These are phyloP conservation scores for Psittacula cyanocephala DNA, from an alignment of 2,113 vertebrate genomes.

Conservation along the genomic window DNA sequence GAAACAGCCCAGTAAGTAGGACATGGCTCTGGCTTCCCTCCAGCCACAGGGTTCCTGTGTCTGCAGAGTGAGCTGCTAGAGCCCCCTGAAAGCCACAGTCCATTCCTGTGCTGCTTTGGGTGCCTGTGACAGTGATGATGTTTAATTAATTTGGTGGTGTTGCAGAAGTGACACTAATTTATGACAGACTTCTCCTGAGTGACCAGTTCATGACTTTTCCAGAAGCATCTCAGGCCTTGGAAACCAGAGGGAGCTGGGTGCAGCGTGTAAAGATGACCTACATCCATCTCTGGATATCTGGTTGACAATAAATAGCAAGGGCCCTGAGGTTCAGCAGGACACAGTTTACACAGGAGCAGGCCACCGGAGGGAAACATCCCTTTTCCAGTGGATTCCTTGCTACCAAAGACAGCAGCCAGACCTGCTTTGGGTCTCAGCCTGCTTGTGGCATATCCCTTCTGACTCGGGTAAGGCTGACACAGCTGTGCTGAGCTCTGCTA, in stretches of 20 bases:
- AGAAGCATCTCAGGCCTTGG: neutral
- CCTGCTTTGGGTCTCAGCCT: neutral
- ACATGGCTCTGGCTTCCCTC: neutral
- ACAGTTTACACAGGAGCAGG: neutral
- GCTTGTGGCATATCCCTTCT: too few relatives aligned
- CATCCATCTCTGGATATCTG: neutral
- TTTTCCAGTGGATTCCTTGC: neutral
- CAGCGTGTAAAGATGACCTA: neutral
- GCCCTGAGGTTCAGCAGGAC: neutral
- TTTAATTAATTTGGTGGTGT: neutral
- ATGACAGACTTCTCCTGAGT: neutral
- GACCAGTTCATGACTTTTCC: neutral
- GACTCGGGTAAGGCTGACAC: accelerated
- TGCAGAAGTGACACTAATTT: neutral
- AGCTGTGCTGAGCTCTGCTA: neutral
- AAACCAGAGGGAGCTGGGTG: neutral
- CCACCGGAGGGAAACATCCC: neutral
- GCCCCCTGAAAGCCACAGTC: neutral
- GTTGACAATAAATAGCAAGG: neutral
- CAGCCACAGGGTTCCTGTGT: neutral
- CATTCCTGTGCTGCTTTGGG: neutral
- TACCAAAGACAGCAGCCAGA: neutral
- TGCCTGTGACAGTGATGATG: accelerated
- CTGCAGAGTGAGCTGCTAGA: neutral
- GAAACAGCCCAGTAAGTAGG: neutral